Percentiles rank a stretch among this genome's conserved stretches.
These are phyloP conservation scores for Odocoileus virginianus DNA, from an alignment of 2,113 vertebrate genomes.

Conservation along the genomic window DNA sequence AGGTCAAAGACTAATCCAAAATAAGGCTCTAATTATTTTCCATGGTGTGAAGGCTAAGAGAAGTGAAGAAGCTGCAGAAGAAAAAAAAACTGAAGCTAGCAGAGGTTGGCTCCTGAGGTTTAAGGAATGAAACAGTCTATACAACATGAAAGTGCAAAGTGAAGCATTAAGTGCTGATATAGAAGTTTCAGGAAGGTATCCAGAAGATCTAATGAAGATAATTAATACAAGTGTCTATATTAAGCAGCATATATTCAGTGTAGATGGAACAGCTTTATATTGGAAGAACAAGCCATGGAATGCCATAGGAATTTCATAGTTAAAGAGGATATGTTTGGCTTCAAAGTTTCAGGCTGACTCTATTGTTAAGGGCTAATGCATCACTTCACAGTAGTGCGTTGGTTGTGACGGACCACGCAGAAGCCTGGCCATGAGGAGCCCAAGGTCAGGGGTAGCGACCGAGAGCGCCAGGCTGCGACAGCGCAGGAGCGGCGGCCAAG, in stretches of 20 bases:
- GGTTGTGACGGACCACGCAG: rapidly evolving
- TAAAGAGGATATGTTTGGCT: not conserved
- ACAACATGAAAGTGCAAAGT: not conserved
- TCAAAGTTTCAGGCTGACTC: not conserved
- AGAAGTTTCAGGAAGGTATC: not conserved
- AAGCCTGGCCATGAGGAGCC: no score
- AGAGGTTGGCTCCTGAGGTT: no score
- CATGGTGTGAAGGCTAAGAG: no score
- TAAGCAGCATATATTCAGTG: not conserved
- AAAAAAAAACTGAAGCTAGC: no score
- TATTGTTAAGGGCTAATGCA: no score
- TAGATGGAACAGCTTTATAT: not conserved
- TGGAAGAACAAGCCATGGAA: not conserved
- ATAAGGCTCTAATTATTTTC: no score
- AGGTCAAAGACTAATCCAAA: no score
- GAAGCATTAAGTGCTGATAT: not conserved
- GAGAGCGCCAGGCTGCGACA: no score
- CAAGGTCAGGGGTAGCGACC: no score
- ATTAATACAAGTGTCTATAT: not conserved
- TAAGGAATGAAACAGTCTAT: no score
- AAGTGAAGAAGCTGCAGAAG: no score
- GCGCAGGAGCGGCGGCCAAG: rapidly evolving
- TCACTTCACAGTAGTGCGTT: rapidly evolving
- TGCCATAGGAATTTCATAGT: not conserved
- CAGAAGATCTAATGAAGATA: not conserved